phyloP scores from a whole-genome alignment of 2,888 invertebrate genomes.

The Leucoma salicis region DNA sequence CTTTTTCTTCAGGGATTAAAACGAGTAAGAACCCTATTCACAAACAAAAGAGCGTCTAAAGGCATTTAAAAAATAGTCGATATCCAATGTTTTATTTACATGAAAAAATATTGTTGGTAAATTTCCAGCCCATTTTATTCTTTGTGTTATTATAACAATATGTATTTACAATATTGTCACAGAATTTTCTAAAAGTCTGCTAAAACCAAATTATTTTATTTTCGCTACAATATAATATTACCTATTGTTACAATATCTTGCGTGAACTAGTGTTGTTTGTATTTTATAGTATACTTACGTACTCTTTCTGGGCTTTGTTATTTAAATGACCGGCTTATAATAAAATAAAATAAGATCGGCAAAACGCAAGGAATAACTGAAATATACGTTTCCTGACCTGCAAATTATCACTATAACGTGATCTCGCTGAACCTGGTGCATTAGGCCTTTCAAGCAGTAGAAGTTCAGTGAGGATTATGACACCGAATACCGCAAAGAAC shows the following conservation, averaged over 20 bases:
- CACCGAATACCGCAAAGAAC: conserved; percentile 94
- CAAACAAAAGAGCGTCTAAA: too few relatives aligned
- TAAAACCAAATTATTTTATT: too few relatives aligned
- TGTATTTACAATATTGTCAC: too few relatives aligned
- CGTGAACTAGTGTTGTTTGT: background rate
- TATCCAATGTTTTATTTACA: too few relatives aligned
- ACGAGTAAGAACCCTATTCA: too few relatives aligned
- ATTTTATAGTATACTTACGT: background rate
- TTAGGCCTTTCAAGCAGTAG: conserved; percentile 81
- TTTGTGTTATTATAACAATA: too few relatives aligned
- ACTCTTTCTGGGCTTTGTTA: background rate
- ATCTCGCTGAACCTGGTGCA: conserved; percentile 76
- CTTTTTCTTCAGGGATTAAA: too few relatives aligned
- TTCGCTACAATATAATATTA: too few relatives aligned
- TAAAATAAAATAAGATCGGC: background rate
- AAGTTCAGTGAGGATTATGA: conserved; percentile 93
- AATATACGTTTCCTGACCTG: conserved; percentile 64
- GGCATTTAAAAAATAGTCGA: too few relatives aligned
- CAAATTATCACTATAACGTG: conserved; percentile 87
- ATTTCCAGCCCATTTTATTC: too few relatives aligned
- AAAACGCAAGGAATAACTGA: background rate
- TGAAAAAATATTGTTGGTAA: too few relatives aligned
- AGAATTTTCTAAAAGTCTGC: too few relatives aligned
- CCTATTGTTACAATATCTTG: background rate
- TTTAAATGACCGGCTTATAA: background rate